Evolutionary conservation across 2,797 vertebrate genomes (phyloP).

Genomic region (Hydrocynus forskahlii): DNA sequence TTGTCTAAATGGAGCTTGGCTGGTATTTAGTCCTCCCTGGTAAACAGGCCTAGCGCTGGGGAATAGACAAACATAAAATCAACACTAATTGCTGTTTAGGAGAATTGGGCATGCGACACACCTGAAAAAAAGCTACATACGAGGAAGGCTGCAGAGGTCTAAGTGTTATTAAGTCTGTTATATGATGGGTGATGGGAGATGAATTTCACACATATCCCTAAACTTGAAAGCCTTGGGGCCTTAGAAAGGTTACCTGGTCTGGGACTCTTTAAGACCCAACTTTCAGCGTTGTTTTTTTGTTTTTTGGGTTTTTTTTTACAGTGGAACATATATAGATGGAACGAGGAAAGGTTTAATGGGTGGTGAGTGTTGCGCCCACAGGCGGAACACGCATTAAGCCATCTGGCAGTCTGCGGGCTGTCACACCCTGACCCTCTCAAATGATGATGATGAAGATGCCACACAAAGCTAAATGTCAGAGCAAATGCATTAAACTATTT

Average conservation of each 20-base stretch:
- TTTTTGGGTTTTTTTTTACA: slow-evolving; percentile 29
- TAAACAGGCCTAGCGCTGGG: slow-evolving; percentile 72
- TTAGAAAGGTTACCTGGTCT: not conserved
- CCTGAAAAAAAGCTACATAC: slow-evolving; percentile 62
- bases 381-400: slow-evolving; percentile 19
- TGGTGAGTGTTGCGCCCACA: slow-evolving; percentile 30
- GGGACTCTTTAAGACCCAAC: slow-evolving; percentile 30
- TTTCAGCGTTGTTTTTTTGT: not conserved
- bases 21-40: slow-evolving; percentile 65
- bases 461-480: slow-evolving; percentile 23
- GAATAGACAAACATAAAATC: slow-evolving; percentile 72
- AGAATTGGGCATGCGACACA: slow-evolving; percentile 64
- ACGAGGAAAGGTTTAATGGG: slow-evolving; percentile 35
- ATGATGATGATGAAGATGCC: slow-evolving; percentile 11
- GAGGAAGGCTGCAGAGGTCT: slow-evolving; percentile 40
- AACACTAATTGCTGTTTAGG: slow-evolving; percentile 72
- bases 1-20: slow-evolving; percentile 72
- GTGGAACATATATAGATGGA: slow-evolving; percentile 12
- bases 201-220: slow-evolving; percentile 11
- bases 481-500: not conserved
- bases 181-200: not conserved
- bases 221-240: slow-evolving; percentile 2
- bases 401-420: slow-evolving; percentile 41
- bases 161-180: slow-evolving; percentile 17
- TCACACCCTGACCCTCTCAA: slow-evolving; percentile 16